Evolutionary conservation across 2,113 vertebrate species (phyloP).

Genomic region (Puma concolor): DNA sequence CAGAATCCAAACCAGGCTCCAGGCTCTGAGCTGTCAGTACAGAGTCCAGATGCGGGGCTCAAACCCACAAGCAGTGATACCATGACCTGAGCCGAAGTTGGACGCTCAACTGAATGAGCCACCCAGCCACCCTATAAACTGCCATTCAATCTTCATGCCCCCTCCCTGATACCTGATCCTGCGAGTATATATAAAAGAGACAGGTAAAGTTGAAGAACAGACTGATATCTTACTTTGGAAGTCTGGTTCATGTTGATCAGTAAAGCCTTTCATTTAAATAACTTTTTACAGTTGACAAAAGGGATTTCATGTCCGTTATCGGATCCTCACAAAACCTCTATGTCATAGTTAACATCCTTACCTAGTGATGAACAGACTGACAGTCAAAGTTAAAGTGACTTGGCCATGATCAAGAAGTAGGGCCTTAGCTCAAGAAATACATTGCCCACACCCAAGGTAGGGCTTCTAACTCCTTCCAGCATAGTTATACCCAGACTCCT

Average conservation of each 20-base stretch:
- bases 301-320: background rate
- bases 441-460: background rate
- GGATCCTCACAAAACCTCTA: background rate
- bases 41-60: too few relatives aligned
- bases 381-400: background rate
- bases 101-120: too few relatives aligned
- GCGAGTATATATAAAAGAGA: background rate
- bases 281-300: conserved; percentile 45
- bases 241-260: background rate
- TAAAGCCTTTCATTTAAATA: conserved; percentile 28
- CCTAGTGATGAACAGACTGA: background rate
- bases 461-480: background rate
- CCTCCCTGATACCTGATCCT: background rate
- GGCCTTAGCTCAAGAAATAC: background rate
- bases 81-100: too few relatives aligned
- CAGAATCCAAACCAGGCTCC: too few relatives aligned
- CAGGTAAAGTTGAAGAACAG: background rate
- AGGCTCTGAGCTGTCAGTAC: too few relatives aligned
- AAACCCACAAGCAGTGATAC: too few relatives aligned
- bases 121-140: background rate
- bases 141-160: background rate
- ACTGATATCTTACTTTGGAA: background rate
- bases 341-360: background rate
- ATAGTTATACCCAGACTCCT: background rate
- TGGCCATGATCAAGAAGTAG: background rate